Evolutionary conservation across 2,888 invertebrate species (phyloP), one percentile per base, ranked within the genome.

Genomic region (Buathra laborator): DNA sequence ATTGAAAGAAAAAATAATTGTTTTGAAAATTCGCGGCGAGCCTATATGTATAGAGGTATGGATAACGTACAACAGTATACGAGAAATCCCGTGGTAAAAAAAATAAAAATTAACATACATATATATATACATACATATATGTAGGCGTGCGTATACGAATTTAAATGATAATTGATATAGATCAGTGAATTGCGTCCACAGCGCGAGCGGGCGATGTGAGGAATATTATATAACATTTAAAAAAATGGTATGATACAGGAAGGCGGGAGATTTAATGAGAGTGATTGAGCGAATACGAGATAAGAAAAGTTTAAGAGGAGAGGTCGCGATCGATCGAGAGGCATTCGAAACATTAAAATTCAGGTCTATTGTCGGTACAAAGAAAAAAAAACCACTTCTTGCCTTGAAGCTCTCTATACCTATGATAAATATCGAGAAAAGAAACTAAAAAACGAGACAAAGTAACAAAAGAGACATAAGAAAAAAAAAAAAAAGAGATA

Each of bases 401-500:
- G 93, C 93, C 93, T 93, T 93, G 91, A 93, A 92, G 93, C 93
- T 93, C 93, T 93, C 93, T 93, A 93, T 89, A 88, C 89, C 71
- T 88, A 90, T 86, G 59, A 86, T 88, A 83, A 87, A 86, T 86
- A 87, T 84, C 86, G 86, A 56, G 19, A 24, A 56, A 56, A 79
- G 75, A 43, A 56, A 24, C 9, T 14, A 48, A 48, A 48, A 80
- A 74, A 78, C 81, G 81, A 81, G 81, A 81, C 84, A 78, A 68
- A 76, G 46, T 76, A 62, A 70, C 46, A 72, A 75, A 68, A 68
- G 48, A 76, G 66, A 68, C 64, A 53, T 67, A 70, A 76, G 62
- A 72, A 70, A 66, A 72, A 66, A 75, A 19, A 19, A 24, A 53
- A 53, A 64, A 56, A 56, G 56, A 56, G 56, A 56, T 56, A 56